Evolutionary conservation across 2,113 vertebrate genomes (phyloP), one percentile per base, ranked within the genome.

Genomic region (Mastomys coucha): DNA sequence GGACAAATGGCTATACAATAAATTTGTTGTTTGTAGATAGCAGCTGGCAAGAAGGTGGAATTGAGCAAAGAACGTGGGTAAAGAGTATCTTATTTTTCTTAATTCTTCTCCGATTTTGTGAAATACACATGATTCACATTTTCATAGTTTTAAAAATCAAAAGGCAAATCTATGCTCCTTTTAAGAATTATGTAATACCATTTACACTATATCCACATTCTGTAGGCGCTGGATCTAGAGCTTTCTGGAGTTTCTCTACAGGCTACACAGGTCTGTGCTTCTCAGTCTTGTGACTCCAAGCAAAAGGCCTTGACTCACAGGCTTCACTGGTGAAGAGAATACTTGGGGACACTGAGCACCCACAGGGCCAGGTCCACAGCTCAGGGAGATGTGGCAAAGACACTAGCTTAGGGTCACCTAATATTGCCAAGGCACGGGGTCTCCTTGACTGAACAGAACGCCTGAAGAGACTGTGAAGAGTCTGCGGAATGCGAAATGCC

Each of bases 101-200:
- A 77, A 39, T 2, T 78, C 1, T 75, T 85, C 22, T 56, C 33
- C 10, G 45, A 77, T 67, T 95, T 91, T 58, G 39, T 51, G 36
- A 97, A 89, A 77, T 77, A n/a, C 31, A 45, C 24, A 19, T 10
- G 14, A 42, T 31, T 42, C 58, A 28, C n/a, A 63, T 63, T 86
- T 93, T 80, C 2, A 31, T 24, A 76, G 94, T 75, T 91, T 75
- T 36, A 45, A 93, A 56, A 86, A 72, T 67, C 51, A 85, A 96
- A 96, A 84, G 14, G 9, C 5, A 91, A 91, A 51, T 24, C 16
- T 14, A 6, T 69, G 1, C 73, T 80, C 28, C 72, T 78, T 80
- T n/a, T 93, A 24, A 22, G 42, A 69, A 86, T 19, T 22, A 6
- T 67, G 42, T 36, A 2, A 67, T 33, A 20, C 28, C 20, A 7